A percentile compares a stretch with the other conserved stretches of the same genome.
Conservation (phyloP, 2,888 invertebrate species). For the Diploptera punctata region DNA sequence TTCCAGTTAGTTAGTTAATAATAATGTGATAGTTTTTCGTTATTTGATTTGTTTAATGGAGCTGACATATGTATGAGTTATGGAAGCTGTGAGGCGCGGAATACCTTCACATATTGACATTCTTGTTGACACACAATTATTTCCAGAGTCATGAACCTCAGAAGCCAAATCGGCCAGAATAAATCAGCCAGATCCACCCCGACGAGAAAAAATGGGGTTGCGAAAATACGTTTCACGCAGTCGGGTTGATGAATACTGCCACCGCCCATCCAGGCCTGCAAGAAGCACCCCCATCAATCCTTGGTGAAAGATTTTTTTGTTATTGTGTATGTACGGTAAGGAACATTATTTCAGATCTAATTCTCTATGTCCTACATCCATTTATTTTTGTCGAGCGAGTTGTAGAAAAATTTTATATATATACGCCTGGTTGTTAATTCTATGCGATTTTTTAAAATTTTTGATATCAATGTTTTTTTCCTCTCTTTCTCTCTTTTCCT, state of each 20-base stretch:
- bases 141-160: not conserved
- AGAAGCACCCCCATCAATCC: conserved; percentile 20
- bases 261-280: not conserved
- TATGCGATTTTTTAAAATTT: conserved; percentile 34
- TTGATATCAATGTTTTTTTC: conserved; percentile 25
- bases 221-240: conserved; percentile 1
- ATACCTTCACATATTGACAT: not conserved
- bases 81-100: too few relatives aligned
- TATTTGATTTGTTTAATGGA: too few relatives aligned
- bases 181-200: not conserved
- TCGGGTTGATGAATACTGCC: not conserved
- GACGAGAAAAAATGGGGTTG: not conserved
- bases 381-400: conserved; percentile 24
- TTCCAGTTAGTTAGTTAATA: too few relatives aligned
- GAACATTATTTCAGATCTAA: conserved; percentile 34
- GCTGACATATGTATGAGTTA: too few relatives aligned
- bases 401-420: conserved; percentile 26
- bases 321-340: conserved; percentile 18
- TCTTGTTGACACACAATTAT: not conserved
- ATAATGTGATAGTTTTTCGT: too few relatives aligned
- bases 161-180: not conserved
- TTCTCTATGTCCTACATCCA: conserved; percentile 24
- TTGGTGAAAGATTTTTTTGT: conserved; percentile 9
- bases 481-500: conserved; percentile 16
- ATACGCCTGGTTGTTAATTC: conserved; percentile 34